Conservation (phyloP, 2,888 invertebrate species). For the Ochropleura plecta region DNA sequence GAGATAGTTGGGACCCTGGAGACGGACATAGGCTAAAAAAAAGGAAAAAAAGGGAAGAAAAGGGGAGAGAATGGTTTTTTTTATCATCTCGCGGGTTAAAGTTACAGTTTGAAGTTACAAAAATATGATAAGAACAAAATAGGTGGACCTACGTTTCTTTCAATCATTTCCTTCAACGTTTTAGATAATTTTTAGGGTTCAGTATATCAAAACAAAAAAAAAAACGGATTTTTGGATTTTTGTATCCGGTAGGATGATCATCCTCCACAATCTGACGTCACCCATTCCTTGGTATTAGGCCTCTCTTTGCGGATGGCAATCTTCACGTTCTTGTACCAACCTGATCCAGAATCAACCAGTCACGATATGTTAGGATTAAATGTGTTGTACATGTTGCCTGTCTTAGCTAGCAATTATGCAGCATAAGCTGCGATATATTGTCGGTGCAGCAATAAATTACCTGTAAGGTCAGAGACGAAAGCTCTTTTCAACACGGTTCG, state of each 20-base stretch:
- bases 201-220: no score
- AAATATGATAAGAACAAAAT: neutral
- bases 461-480: neutral
- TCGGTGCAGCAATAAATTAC: conserved; percentile 3
- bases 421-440: conserved; percentile 17
- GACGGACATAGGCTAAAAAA: no score
- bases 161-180: neutral
- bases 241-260: no score
- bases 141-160: neutral
- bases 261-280: neutral
- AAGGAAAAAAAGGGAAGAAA: no score
- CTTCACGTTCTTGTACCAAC: neutral
- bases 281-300: no score
- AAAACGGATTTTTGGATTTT: no score
- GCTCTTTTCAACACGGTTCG: neutral
- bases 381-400: neutral
- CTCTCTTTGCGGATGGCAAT: neutral
- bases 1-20: no score
- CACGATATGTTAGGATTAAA: neutral
- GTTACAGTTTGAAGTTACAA: neutral
- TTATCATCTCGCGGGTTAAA: no score
- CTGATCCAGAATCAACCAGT: neutral
- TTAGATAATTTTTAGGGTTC: neutral
- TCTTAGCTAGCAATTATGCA: conserved; percentile 5
- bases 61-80: no score